phyloP scores from a whole-genome alignment of 1,140 invertebrate genomes.

The Zelostemma sp. region DNA sequence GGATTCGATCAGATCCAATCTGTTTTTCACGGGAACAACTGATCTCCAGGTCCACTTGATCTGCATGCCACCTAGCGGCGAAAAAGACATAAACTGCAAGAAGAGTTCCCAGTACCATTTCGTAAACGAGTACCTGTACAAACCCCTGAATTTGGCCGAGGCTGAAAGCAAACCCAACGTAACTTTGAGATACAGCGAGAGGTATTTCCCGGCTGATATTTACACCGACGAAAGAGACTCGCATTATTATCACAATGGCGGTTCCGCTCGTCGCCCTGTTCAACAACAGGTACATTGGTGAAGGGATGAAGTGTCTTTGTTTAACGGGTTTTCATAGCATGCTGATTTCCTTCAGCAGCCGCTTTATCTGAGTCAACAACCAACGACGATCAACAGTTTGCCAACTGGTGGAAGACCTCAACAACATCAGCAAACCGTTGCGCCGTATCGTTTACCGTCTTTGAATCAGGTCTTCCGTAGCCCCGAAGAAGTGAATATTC shows the following conservation, averaged over 20 bases:
- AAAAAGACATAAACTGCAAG: slow-evolving; percentile 86
- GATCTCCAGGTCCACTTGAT: slow-evolving; percentile 84
- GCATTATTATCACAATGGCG: slow-evolving; percentile 70
- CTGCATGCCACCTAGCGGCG: slow-evolving; percentile 88
- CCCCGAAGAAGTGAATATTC: slow-evolving; percentile 88
- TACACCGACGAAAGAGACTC: slow-evolving; percentile 78
- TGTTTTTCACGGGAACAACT: no score
- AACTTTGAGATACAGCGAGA: slow-evolving; percentile 86
- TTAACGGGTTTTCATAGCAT: no score
- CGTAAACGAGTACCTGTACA: slow-evolving; percentile 93
- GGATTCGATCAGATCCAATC: no score
- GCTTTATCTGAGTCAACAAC: slow-evolving; percentile 52
- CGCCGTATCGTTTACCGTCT: slow-evolving; percentile 56
- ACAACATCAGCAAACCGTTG: slow-evolving; percentile 23
- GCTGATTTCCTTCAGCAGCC: no score
- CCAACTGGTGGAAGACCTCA: slow-evolving; percentile 60
- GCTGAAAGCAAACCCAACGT: slow-evolving; percentile 85
- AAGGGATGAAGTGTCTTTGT: no score
- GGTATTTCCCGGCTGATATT: slow-evolving; percentile 83
- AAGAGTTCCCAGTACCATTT: slow-evolving; percentile 92
- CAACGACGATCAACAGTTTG: slow-evolving; percentile 61
- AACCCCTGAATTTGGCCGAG: slow-evolving; percentile 86
- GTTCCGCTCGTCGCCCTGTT: slow-evolving; percentile 55
- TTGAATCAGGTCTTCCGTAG: slow-evolving; percentile 81
- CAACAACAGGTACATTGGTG: slow-evolving; percentile 33